Base-by-base conservation (phyloP, 2,113 vertebrate species). In the Lutjanus erythropterus region DNA sequence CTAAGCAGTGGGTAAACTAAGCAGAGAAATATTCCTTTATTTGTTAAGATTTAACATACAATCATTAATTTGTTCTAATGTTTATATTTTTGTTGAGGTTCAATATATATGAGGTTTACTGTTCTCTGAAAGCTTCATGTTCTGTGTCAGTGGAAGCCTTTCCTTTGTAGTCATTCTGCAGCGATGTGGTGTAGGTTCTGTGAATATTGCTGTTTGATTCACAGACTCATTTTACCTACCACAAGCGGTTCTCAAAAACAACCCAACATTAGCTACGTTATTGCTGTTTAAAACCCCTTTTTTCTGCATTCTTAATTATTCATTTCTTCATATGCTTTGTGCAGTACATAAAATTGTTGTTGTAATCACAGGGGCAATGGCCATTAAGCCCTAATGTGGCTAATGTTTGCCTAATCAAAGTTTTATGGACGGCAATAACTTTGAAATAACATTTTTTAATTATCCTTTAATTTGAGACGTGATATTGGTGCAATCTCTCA, bases 401-500 rank as follows among this genome's bases (percentile, higher is more conserved):
- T 96, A 98, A 97, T 97, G 96, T 97, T 96, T 94, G 95, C 96
- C 96, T 97, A 97, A 99, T 99, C 97, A 97, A 97, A 97, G 95
- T 97, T 98, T 98, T 97, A 99, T 98, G 96, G 96, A 96, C 94
- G 94, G 95, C 97, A 97, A 98, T 98, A 96, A 96, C 96, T 97
- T 96, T 96, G 93, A 97, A 97, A 97, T 96, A 98, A 98, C 96
- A 97, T 97, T 97, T 97, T 97, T 97, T 98, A 96, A 97, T 98
- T 97, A 98, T 96, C 94, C 97, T 96, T 97, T 97, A 95, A 98
- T 97, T 96, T 96, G 96, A 96, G 96, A 95, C 90, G 91, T 90
- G 95, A 96, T 96, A 96, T 96, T 96, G 95, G 91, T 94, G 95
- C 93, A 96, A 97, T 97, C 95, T 95, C 95, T 96, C 96, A 96